phyloP scores from a whole-genome alignment of 2,797 vertebrate genomes.

The Chelon auratus region DNA sequence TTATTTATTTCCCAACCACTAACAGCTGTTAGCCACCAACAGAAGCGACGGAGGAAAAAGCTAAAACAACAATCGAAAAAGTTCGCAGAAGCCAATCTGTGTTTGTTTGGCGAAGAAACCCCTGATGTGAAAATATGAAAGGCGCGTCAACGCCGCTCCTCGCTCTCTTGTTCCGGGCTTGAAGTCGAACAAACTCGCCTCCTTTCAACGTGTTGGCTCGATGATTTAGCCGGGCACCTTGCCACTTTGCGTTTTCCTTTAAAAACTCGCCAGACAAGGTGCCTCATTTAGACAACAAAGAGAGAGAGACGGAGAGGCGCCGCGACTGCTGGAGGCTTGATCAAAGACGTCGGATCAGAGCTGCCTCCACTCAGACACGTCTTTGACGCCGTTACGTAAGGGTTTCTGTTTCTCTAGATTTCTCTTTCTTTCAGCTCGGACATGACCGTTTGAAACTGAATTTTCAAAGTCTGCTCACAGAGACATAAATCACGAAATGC shows the following conservation, averaged over 20 bases:
- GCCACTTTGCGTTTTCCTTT: constrained; percentile 54
- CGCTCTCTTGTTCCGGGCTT: constrained; percentile 5
- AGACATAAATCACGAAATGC: background rate
- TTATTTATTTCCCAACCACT: background rate
- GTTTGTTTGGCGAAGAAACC: constrained; percentile 30
- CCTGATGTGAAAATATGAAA: constrained; percentile 45
- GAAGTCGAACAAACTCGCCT: constrained; percentile 47
- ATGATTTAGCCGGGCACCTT: constrained; percentile 36
- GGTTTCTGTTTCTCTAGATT: background rate
- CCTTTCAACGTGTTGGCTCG: constrained; percentile 24
- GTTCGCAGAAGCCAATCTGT: constrained; percentile 23
- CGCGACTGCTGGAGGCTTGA: constrained; percentile 43
- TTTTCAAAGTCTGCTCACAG: background rate
- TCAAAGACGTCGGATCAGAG: constrained; percentile 66
- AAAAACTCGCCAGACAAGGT: constrained; percentile 63
- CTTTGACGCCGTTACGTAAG: constrained; percentile 45
- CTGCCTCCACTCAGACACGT: constrained; percentile 19
- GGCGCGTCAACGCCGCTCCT: constrained; percentile 15
- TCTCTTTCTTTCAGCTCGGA: background rate
- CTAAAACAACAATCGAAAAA: constrained; percentile 23
- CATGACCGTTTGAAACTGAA: background rate
- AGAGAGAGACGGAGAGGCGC: constrained; percentile 20
- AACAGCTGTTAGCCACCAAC: background rate
- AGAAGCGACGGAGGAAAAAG: constrained; percentile 4
- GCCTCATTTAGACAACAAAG: constrained; percentile 67